phyloP scores from a whole-genome alignment of 92 coral and sea anemone species.

The Porites cylindrica region DNA sequence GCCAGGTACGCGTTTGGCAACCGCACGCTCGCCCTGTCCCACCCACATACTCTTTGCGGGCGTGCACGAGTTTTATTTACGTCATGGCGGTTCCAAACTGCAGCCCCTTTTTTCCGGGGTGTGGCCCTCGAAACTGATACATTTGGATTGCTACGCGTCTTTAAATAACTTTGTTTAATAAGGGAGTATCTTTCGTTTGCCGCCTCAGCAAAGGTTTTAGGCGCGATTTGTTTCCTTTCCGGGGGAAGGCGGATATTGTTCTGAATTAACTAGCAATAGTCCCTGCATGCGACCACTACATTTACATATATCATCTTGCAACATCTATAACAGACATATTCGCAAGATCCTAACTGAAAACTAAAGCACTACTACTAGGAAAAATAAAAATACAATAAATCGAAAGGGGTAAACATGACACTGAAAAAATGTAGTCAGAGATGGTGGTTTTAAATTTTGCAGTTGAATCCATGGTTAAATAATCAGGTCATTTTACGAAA shows the following conservation, averaged over 20 bases:
- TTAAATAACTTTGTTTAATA: background rate
- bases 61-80: background rate
- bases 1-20: background rate
- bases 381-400: too few relatives aligned
- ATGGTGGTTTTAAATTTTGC: too few relatives aligned
- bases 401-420: too few relatives aligned
- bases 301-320: too few relatives aligned
- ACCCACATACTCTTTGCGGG: conserved; percentile 9
- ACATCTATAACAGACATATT: too few relatives aligned
- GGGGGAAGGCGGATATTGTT: conserved; percentile 1
- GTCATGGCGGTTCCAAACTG: conserved; percentile 6
- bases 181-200: conserved; percentile 1
- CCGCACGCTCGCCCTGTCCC: background rate
- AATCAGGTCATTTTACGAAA: too few relatives aligned
- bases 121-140: background rate
- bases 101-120: conserved; percentile 11
- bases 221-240: background rate
- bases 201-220: background rate
- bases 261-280: too few relatives aligned
- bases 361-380: too few relatives aligned
- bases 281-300: too few relatives aligned
- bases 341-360: too few relatives aligned
- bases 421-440: too few relatives aligned
- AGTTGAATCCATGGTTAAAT: too few relatives aligned
- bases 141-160: background rate